phyloP scores from a whole-genome alignment of 1,140 invertebrate species.

The Tetragnatha versicolor region DNA sequence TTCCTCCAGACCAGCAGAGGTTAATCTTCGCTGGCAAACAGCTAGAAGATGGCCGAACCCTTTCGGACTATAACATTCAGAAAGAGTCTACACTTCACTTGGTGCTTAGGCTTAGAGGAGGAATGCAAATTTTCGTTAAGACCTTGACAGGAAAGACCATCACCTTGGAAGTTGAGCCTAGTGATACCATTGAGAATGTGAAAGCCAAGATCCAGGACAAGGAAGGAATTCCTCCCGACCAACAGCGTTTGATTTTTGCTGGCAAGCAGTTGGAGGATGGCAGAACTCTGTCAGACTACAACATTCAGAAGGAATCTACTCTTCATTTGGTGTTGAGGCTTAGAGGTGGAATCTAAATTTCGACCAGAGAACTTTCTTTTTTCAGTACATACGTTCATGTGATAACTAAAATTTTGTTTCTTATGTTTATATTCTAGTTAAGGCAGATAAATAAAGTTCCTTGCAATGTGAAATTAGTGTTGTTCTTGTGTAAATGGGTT shows the following conservation, averaged over 20 bases:
- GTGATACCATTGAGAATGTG: constrained; percentile 93
- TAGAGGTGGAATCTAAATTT: constrained; percentile 63
- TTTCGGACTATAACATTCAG: too few species aligned
- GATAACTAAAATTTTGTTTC: constrained; percentile 12
- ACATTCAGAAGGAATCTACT: constrained; percentile 75
- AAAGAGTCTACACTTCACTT: too few species aligned
- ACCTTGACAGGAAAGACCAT: constrained; percentile 67
- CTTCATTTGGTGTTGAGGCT: constrained; percentile 65
- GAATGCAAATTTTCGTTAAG: constrained; percentile 63
- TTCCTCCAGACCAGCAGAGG: too few species aligned
- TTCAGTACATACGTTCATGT: not conserved
- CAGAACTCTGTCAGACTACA: constrained; percentile 73
- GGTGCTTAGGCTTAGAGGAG: too few species aligned
- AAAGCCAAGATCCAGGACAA: constrained; percentile 88
- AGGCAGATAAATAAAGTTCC: not conserved
- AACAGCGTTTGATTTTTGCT: constrained; percentile 69
- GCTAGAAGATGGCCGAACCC: too few species aligned
- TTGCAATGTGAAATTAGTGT: not conserved
- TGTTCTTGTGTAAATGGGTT: too few species aligned
- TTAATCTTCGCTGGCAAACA: constrained; percentile 64
- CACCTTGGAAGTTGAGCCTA: constrained; percentile 68
- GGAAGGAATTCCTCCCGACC: constrained; percentile 67
- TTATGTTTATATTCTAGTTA: constrained; percentile 5
- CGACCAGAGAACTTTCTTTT: not conserved
- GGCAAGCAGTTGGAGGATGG: constrained; percentile 69